These are phyloP conservation scores for Psix sp. DNA, from an alignment of 1,140 invertebrate species.

Conservation along the genomic window DNA sequence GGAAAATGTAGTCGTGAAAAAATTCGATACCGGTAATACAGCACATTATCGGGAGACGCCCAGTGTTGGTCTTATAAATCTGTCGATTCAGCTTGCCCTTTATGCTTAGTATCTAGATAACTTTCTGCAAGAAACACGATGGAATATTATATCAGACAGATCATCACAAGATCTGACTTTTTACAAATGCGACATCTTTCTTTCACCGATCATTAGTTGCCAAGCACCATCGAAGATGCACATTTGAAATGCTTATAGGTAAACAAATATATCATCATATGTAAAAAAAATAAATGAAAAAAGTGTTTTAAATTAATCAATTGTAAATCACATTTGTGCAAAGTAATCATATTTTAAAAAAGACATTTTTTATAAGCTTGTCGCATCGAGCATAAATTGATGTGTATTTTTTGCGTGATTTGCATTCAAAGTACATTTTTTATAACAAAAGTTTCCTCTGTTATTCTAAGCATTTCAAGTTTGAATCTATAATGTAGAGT, in stretches of 20 bases:
- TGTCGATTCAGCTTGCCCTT: constrained; percentile 76
- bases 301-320: neutral
- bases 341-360: neutral
- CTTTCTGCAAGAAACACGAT: constrained; percentile 76
- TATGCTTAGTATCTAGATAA: constrained; percentile 76
- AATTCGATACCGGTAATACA: constrained; percentile 74
- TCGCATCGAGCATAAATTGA: too few species aligned
- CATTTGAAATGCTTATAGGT: constrained; percentile 15
- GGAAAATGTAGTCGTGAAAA: constrained; percentile 70
- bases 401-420: too few species aligned
- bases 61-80: constrained; percentile 75
- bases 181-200: constrained; percentile 17
- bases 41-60: constrained; percentile 71
- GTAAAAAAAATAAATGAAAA: neutral
- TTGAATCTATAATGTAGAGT: neutral
- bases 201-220: constrained; percentile 8
- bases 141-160: constrained; percentile 56
- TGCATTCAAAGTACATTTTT: neutral
- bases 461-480: constrained; percentile 10
- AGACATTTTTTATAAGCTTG: too few species aligned
- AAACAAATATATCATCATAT: neutral
- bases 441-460: neutral
- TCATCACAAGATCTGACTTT: constrained; percentile 14
- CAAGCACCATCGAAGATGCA: constrained; percentile 1
- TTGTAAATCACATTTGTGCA: too few species aligned